Evolutionary conservation across 2,113 vertebrate genomes (phyloP), one percentile per base, ranked within the genome.

Genomic region (Plectropomus leopardus): DNA sequence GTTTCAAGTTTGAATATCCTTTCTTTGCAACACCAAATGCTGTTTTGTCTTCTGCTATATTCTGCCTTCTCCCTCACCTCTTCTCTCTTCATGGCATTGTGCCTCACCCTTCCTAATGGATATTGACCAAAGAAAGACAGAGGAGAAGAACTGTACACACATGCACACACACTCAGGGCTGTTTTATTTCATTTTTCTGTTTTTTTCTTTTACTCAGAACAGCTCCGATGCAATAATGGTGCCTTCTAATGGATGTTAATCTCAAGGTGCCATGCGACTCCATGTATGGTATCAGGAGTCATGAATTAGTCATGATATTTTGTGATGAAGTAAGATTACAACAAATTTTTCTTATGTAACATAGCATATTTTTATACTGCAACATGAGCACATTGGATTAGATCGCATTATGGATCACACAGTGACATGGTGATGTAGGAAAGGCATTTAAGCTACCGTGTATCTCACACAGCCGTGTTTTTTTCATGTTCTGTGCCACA

Each of bases 31-130:
- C 55, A 63, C 54, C 9, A 8, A 19, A 63, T 55, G 21, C 30
- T 58, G 28, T 50, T 75, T 66, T 47, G 10, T 57, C 28, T 61
- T 58, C 42, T 17, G 11, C 7, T 36, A 21, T 72, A 42, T 72
- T 61, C 48, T 57, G 23, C 26, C 21, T 44, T 44, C 53, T 64
- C 23, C 69, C 28, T 5, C 44, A 17, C 60, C 54, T 60, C 75
- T 21, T 48, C 59, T 60, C 57, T 48, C 26, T 61, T 75, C 53
- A 36, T 63, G 70, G 60, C 76, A 73, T 42, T 71, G 58, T 59
- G 65, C 59, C 47, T 86, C 67, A 78, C 30, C 36, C 70, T 23
- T 73, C 70, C 78, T 91, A 90, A 91, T 92, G 89, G 88, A 86
- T 89, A 89, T 91, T 83, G 83, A 90, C 68, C 72, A 76, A 65